Evolutionary conservation across 1,140 invertebrate species (phyloP).

Genomic region (Ruditapes philippinarum): DNA sequence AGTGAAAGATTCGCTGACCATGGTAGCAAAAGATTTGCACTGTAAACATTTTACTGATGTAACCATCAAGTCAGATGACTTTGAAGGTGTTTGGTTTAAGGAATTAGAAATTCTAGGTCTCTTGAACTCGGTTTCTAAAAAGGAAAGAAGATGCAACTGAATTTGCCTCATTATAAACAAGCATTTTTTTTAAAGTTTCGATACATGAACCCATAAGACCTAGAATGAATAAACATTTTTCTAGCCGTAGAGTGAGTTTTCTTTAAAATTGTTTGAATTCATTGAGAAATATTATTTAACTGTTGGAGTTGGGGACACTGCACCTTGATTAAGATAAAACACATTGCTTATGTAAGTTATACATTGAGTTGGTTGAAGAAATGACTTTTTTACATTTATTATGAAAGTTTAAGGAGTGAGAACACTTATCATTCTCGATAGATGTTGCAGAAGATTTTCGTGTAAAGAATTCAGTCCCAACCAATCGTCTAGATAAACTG

Average conservation of each 20-base stretch:
- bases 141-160: slow-evolving; percentile 39
- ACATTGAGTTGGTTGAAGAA: slow-evolving; percentile 12
- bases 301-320: neutral
- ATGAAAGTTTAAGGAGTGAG: slow-evolving; percentile 9
- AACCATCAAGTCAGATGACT: slow-evolving; percentile 46
- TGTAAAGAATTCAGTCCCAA: slow-evolving; percentile 9
- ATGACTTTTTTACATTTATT: slow-evolving; percentile 30
- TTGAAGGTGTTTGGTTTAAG: neutral
- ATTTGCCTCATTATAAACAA: slow-evolving; percentile 37
- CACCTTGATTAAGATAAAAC: slow-evolving; percentile 8
- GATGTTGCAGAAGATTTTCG: neutral
- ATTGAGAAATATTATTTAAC: neutral
- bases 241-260: neutral
- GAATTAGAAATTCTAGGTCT: slow-evolving; percentile 11
- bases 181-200: slow-evolving; percentile 33
- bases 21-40: slow-evolving; percentile 35
- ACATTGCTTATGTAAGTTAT: slow-evolving; percentile 32
- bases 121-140: slow-evolving; percentile 49
- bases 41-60: slow-evolving; percentile 32
- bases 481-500: slow-evolving; percentile 48
- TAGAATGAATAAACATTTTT: slow-evolving; percentile 30
- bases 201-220: slow-evolving; percentile 44
- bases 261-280: neutral
- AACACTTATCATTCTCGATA: slow-evolving; percentile 14
- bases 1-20: neutral